phyloP scores from a whole-genome alignment of 2,797 vertebrate genomes.

The Paratrypauchen microcephalus region DNA sequence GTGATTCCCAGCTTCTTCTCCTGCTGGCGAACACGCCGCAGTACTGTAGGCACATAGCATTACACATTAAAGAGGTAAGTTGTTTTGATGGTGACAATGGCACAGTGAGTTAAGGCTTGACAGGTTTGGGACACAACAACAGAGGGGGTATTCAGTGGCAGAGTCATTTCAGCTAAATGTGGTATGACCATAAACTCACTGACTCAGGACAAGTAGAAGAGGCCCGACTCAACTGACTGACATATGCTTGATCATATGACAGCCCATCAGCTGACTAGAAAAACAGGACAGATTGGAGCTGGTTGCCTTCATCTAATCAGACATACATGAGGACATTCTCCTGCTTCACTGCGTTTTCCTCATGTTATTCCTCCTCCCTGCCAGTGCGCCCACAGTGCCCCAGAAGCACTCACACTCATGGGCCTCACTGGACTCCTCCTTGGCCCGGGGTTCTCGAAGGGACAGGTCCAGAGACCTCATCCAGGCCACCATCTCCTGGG shows the following conservation, averaged over 20 bases:
- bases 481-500: slow-evolving; percentile 80
- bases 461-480: slow-evolving; percentile 82
- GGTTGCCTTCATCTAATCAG: background rate
- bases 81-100: background rate
- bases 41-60: slow-evolving; percentile 53
- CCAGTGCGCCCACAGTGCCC: background rate
- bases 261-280: background rate
- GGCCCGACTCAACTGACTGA: background rate
- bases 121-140: background rate
- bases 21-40: slow-evolving; percentile 71
- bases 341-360: background rate
- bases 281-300: background rate
- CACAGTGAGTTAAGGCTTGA: no score
- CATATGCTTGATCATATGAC: slow-evolving; percentile 4
- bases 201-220: background rate
- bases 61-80: background rate
- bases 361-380: background rate
- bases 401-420: slow-evolving; percentile 78
- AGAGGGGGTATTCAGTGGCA: background rate
- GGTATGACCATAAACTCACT: background rate
- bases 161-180: background rate
- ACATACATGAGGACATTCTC: background rate
- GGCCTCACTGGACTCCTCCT: slow-evolving; percentile 80
- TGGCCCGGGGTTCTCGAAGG: slow-evolving; percentile 73
- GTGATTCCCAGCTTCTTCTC: slow-evolving; percentile 82